Conservation (phyloP, 2,113 vertebrate species). For the Rissa tridactyla region DNA sequence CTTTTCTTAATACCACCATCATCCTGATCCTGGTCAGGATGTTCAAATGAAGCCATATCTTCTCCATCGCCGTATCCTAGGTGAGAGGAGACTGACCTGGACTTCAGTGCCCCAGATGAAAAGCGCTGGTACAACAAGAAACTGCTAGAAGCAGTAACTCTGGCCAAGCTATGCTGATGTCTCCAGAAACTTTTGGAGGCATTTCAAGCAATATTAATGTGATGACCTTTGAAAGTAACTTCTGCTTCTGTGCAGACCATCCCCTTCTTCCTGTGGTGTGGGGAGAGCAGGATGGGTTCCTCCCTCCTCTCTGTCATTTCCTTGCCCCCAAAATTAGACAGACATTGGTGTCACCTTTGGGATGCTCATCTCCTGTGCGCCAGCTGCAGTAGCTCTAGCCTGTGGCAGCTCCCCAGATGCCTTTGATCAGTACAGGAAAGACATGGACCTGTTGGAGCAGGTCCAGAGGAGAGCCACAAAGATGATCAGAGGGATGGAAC, state of each 20-base stretch:
- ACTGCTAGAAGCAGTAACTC: not conserved
- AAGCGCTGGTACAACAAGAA: not conserved
- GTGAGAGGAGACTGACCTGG: not conserved
- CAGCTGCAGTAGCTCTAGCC: not conserved
- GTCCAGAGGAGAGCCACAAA: too few species aligned
- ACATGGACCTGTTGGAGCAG: not conserved
- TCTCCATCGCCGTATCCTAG: not conserved
- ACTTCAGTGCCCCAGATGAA: not conserved
- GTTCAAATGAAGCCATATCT: not conserved
- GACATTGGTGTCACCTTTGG: not conserved
- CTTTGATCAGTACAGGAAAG: not conserved
- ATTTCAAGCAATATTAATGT: not conserved
- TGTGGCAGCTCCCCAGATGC: not conserved
- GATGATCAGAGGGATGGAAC: not conserved
- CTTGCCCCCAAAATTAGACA: not conserved
- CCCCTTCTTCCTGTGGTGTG: not conserved
- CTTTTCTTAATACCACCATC: not conserved
- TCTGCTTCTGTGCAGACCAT: not conserved
- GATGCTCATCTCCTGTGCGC: rapidly evolving
- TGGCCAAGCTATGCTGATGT: not conserved
- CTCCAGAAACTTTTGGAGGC: not conserved
- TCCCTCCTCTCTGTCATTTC: not conserved
- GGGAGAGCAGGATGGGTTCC: not conserved
- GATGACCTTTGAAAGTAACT: not conserved
- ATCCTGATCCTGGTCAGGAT: not conserved